Conservation (phyloP, 1,140 invertebrate genomes). For the Coelopa frigida region DNA sequence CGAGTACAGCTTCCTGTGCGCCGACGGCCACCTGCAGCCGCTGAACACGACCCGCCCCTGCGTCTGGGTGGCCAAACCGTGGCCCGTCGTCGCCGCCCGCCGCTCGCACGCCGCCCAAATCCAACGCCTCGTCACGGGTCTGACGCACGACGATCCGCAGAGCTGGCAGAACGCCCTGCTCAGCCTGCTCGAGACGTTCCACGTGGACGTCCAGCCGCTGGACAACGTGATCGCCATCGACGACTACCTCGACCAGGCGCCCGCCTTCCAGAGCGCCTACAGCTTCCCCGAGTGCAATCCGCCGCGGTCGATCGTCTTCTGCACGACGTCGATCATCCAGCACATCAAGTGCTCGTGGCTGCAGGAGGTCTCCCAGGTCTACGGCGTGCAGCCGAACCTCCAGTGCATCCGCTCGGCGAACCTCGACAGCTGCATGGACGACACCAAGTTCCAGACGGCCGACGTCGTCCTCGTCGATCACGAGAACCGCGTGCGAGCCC, state of each 20-base stretch:
- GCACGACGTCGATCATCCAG: slow-evolving; percentile 58
- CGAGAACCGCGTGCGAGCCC: slow-evolving; percentile 52
- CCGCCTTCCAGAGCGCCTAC: slow-evolving; percentile 56
- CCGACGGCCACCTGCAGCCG: slow-evolving; percentile 63
- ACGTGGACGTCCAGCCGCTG: slow-evolving; percentile 44
- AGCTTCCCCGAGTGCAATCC: slow-evolving; percentile 57
- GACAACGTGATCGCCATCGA: slow-evolving; percentile 49
- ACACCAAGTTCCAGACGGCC: slow-evolving; percentile 51
- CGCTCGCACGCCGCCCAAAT: slow-evolving; percentile 52
- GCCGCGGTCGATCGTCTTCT: slow-evolving; percentile 55
- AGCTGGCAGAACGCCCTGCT: slow-evolving; percentile 51
- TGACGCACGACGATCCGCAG: slow-evolving; percentile 35
- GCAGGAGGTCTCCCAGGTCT: slow-evolving; percentile 58
- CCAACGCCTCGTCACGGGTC: slow-evolving; percentile 46
- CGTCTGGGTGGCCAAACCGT: slow-evolving; percentile 69
- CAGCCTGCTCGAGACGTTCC: slow-evolving; percentile 49
- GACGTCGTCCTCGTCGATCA: slow-evolving; percentile 60
- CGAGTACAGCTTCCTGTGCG: slow-evolving; percentile 68
- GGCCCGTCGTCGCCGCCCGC: slow-evolving; percentile 59
- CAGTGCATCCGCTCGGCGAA: slow-evolving; percentile 54
- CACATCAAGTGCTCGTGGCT: slow-evolving; percentile 68
- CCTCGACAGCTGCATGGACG: slow-evolving; percentile 56
- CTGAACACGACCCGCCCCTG: slow-evolving; percentile 55
- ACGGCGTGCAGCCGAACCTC: slow-evolving; percentile 65
- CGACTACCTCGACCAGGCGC: slow-evolving; percentile 53